phyloP scores from a whole-genome alignment of 2,113 vertebrate genomes.

The Elephas maximus region DNA sequence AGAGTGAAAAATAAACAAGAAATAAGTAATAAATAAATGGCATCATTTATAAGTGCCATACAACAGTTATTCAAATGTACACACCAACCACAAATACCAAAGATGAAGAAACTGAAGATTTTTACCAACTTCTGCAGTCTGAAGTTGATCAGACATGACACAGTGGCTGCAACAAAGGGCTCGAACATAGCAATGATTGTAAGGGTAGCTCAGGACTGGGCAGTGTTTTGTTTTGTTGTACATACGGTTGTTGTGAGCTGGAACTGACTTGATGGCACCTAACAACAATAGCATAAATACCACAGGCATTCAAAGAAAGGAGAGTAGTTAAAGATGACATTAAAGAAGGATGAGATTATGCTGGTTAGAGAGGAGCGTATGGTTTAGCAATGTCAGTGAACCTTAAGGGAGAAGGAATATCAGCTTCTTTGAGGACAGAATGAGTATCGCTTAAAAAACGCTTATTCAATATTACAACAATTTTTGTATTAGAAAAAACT shows the following conservation, averaged over 20 bases:
- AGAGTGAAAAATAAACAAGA: background rate
- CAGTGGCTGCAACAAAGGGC: too few relatives aligned
- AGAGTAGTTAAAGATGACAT: background rate
- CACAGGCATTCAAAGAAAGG: background rate
- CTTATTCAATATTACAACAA: background rate
- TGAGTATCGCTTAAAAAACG: background rate
- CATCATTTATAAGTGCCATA: background rate
- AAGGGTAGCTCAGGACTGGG: too few relatives aligned
- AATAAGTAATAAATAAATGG: background rate
- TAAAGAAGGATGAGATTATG: background rate
- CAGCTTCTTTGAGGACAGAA: background rate
- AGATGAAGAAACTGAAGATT: too few relatives aligned
- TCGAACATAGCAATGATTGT: too few relatives aligned
- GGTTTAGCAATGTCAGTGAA: background rate
- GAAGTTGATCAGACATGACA: too few relatives aligned
- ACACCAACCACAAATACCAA: too few relatives aligned
- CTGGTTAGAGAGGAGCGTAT: background rate
- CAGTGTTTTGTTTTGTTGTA: too few relatives aligned
- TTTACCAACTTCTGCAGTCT: too few relatives aligned
- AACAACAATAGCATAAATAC: background rate
- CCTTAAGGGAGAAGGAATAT: slow-evolving; percentile 16
- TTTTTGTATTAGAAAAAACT: background rate
- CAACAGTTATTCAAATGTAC: too few relatives aligned
- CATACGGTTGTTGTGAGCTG: too few relatives aligned
- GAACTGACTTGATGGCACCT: too few relatives aligned